Evolutionary conservation across 2,113 vertebrate genomes (phyloP), one percentile per base, ranked within the genome.

Genomic region (Anguilla rostrata): DNA sequence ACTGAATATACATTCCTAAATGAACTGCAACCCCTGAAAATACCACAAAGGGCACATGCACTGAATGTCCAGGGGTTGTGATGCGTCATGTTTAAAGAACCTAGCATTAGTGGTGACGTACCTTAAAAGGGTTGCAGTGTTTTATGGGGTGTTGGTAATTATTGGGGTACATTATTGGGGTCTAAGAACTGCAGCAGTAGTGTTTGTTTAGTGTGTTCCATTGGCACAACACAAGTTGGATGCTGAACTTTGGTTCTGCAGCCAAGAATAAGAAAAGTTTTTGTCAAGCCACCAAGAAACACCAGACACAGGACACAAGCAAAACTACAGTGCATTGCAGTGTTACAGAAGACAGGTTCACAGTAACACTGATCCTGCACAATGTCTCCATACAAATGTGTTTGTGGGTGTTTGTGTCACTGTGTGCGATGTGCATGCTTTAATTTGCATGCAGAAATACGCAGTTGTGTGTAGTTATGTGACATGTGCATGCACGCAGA

Each of bases 341-440:
- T 60, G 56, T 60, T 56, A 83, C n/a, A 29, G 43, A 83, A 83
- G 86, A 82, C 82, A 82, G 4, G 43, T 9, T 46, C 9, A 53
- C 12, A 12, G 12, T 53, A 53, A 11, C 49, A 53, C 49, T 53
- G 49, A 53, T 53, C 49, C 49, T 53, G 49, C 49, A 53, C 43
- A 46, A 6, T 2, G 43, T 4, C 43, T 46, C 43, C 43, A 46
- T 46, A 46, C 43, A 43, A 26, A 4, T 78, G 60, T 84, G 83
- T 75, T 22, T 43, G 40, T 78, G 34, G 34, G 1, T 34, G 34
- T 34, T 34, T 34, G 34, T 34, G 34, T 34, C 34, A 34, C 34
- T 34, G 34, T 34, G 34, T 34, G 34, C 34, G 1, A 34, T 34
- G 66, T 85, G 84, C 11, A 14, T 60, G 56, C 56, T 60, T 60